These are phyloP conservation scores for Parthenolecanium corni DNA, from an alignment of 2,888 invertebrate species.

Conservation along the genomic window DNA sequence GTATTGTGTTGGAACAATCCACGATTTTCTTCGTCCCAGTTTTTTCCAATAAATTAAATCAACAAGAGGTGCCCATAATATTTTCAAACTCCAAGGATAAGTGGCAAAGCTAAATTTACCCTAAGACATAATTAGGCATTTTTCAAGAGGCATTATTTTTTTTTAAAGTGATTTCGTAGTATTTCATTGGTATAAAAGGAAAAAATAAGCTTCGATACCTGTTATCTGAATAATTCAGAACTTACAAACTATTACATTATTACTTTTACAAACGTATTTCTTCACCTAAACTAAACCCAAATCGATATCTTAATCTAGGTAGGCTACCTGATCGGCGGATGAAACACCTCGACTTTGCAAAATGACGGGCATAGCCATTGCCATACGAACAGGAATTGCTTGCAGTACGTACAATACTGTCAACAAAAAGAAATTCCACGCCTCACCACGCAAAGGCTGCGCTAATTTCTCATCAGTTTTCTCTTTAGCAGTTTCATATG, in stretches of 20 bases:
- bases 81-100: slow-evolving; percentile 19
- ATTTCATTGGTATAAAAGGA: no score
- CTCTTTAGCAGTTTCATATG: background rate
- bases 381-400: slow-evolving; percentile 20
- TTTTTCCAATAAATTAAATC: slow-evolving; percentile 15
- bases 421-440: slow-evolving; percentile 18
- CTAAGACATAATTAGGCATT: no score
- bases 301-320: no score
- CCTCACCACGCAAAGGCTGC: slow-evolving; percentile 13
- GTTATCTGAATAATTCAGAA: no score
- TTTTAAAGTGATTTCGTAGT: no score
- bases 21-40: slow-evolving; percentile 18
- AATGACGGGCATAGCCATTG: slow-evolving; percentile 16
- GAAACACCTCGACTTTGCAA: slow-evolving; percentile 21
- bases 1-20: slow-evolving; percentile 23
- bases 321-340: slow-evolving; percentile 25
- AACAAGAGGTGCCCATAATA: slow-evolving; percentile 21
- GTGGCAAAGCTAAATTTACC: background rate
- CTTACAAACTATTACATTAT: no score
- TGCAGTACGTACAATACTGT: slow-evolving; percentile 25
- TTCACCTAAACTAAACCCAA: no score
- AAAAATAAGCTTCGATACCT: no score
- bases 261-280: no score
- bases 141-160: no score
- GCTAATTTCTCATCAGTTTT: background rate